Percentiles rank a stretch among this genome's conserved stretches.
phyloP scores from a whole-genome alignment of 1,140 invertebrate genomes.

The Solen grandis region DNA sequence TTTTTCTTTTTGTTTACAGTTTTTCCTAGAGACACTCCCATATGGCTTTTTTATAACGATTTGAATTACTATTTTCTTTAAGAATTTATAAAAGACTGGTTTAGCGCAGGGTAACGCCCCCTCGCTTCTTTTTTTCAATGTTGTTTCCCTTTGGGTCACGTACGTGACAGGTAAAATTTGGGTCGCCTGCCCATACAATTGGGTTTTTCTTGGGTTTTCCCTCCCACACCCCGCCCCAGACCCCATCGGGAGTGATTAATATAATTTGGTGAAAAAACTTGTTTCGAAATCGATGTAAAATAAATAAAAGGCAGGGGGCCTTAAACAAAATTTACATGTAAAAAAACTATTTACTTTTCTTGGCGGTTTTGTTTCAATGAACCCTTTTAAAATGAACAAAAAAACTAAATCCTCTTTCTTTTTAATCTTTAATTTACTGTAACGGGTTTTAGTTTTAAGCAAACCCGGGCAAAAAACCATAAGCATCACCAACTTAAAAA shows the following conservation, averaged over 20 bases:
- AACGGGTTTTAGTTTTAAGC: neutral
- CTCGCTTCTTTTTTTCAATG: too few relatives aligned
- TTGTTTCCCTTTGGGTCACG: too few relatives aligned
- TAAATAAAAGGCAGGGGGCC: too few relatives aligned
- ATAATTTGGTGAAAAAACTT: too few relatives aligned
- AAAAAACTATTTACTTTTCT: neutral
- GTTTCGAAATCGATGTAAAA: too few relatives aligned
- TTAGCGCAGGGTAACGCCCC: too few relatives aligned
- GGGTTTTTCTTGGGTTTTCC: too few relatives aligned
- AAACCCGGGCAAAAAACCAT: neutral
- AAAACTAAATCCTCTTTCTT: neutral
- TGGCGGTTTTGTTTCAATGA: neutral
- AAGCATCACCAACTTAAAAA: conserved; percentile 9
- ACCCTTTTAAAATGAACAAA: neutral
- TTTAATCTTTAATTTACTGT: neutral
- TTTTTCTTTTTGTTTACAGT: neutral
- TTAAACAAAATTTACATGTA: neutral
- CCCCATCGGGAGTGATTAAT: too few relatives aligned
- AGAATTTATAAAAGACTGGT: neutral
- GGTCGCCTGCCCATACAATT: too few relatives aligned
- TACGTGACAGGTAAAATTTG: too few relatives aligned
- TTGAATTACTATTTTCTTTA: neutral
- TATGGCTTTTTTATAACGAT: neutral
- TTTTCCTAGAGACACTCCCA: neutral
- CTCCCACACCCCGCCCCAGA: conserved; percentile 1